These are phyloP conservation scores for Smutsia temminckii DNA, from an alignment of 2,797 vertebrate species.

Conservation along the genomic window DNA sequence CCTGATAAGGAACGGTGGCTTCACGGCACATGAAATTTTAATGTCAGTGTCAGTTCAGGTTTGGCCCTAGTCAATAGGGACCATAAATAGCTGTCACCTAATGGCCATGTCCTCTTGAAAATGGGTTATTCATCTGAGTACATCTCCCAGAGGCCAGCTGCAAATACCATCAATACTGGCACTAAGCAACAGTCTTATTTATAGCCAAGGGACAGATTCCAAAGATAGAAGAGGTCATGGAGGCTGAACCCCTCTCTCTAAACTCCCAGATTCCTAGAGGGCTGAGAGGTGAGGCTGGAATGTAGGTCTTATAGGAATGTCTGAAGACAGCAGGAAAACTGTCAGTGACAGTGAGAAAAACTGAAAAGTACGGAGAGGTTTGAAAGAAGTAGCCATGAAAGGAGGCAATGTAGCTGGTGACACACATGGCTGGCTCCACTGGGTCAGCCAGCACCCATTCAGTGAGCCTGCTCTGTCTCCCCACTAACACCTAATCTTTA, in stretches of 20 bases:
- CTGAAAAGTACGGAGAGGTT: not conserved
- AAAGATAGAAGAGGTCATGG: conserved; percentile 72
- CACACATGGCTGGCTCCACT: not conserved
- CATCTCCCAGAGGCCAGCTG: conserved; percentile 77
- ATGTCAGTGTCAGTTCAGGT: conserved; percentile 73
- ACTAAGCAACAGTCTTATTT: conserved; percentile 78
- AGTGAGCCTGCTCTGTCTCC: not conserved
- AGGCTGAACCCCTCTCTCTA: conserved; percentile 44
- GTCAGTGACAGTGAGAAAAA: not conserved
- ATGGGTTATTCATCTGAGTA: conserved; percentile 77
- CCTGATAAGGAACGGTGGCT: conserved; percentile 22
- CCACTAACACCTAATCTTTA: not conserved
- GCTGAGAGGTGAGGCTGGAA: not conserved
- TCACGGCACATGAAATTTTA: conserved; percentile 74
- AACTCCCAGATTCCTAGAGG: conserved; percentile 60
- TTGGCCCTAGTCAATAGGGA: conserved; percentile 68
- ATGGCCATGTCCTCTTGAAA: conserved; percentile 76
- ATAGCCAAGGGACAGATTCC: conserved; percentile 75
- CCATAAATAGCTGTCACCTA: conserved; percentile 79
- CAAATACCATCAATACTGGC: conserved; percentile 76
- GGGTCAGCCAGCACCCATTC: not conserved
- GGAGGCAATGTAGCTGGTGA: not conserved
- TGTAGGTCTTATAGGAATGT: not conserved
- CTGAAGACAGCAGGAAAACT: not conserved
- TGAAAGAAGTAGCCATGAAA: not conserved